Conservation (phyloP, 2,113 vertebrate species). For the Triplophysa tibetana region DNA sequence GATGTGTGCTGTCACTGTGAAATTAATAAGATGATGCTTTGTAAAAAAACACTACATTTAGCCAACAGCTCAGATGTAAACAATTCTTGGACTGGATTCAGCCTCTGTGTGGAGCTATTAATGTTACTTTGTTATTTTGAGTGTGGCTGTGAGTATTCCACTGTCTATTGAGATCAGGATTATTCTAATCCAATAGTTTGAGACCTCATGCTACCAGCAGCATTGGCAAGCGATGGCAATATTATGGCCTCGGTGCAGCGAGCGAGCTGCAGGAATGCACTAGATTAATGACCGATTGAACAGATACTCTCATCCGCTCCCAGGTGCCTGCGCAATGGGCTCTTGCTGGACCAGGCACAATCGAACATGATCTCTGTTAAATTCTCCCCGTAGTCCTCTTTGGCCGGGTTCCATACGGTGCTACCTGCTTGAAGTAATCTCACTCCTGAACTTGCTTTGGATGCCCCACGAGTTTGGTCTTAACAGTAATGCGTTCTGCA, state of each 20-base stretch:
- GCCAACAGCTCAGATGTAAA: background rate
- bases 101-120: background rate
- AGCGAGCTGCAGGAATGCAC: conserved; percentile 31
- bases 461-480: conserved; percentile 1
- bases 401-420: background rate
- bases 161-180: conserved; percentile 33
- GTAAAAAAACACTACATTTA: background rate
- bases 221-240: conserved; percentile 2
- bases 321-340: background rate
- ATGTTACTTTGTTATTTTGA: background rate
- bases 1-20: background rate
- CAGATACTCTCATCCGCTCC: conserved; percentile 37
- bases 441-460: conserved; percentile 31
- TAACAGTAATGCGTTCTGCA: conserved; percentile 62
- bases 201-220: background rate
- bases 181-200: background rate
- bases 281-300: conserved; percentile 46
- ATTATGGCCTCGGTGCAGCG: background rate
- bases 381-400: background rate
- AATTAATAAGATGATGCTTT: background rate
- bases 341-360: conserved; percentile 42
- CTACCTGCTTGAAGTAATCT: conserved; percentile 45
- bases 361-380: conserved; percentile 34
- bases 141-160: background rate
- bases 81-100: background rate